Evolutionary conservation across 1,140 invertebrate species (phyloP).

Genomic region (Trichogramma pretiosum): DNA sequence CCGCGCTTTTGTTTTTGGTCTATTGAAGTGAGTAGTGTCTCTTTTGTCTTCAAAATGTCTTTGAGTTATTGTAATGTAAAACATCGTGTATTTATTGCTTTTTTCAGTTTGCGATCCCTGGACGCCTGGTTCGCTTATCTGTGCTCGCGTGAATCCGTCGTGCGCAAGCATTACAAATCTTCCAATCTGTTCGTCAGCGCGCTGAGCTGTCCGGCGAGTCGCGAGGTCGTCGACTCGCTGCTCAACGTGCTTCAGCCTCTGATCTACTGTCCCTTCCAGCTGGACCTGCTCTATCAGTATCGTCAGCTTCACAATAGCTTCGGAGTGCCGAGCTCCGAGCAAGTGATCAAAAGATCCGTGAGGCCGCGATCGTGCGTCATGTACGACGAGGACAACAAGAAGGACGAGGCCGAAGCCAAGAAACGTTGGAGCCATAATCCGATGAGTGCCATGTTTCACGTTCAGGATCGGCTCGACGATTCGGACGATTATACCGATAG

Average conservation of each 20-base stretch:
- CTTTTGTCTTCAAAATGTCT: background rate
- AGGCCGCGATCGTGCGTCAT: slow-evolving; percentile 61
- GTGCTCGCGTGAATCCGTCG: slow-evolving; percentile 67
- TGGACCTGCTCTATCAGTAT: slow-evolving; percentile 74
- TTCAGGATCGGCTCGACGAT: slow-evolving; percentile 61
- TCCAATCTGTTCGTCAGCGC: slow-evolving; percentile 63
- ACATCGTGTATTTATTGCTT: background rate
- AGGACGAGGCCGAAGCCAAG: slow-evolving; percentile 51
- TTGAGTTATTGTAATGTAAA: background rate
- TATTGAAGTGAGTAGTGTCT: slow-evolving; percentile 66
- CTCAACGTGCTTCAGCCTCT: slow-evolving; percentile 66
- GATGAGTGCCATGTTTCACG: slow-evolving; percentile 57
- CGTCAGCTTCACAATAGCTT: slow-evolving; percentile 67
- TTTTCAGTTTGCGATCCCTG: slow-evolving; percentile 62
- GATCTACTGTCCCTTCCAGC: slow-evolving; percentile 65
- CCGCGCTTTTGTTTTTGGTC: slow-evolving; percentile 79
- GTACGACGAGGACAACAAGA: slow-evolving; percentile 32
- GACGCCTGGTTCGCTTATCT: slow-evolving; percentile 81
- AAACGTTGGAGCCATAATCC: slow-evolving; percentile 64
- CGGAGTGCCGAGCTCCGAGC: slow-evolving; percentile 31
- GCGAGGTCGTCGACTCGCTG: slow-evolving; percentile 62
- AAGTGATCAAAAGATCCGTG: slow-evolving; percentile 12
- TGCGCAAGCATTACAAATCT: slow-evolving; percentile 71
- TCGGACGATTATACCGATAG: slow-evolving; percentile 68
- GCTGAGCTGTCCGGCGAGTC: slow-evolving; percentile 52